These are phyloP conservation scores for Aphidoletes aphidimyza DNA, from an alignment of 2,888 invertebrate species.

Conservation along the genomic window DNA sequence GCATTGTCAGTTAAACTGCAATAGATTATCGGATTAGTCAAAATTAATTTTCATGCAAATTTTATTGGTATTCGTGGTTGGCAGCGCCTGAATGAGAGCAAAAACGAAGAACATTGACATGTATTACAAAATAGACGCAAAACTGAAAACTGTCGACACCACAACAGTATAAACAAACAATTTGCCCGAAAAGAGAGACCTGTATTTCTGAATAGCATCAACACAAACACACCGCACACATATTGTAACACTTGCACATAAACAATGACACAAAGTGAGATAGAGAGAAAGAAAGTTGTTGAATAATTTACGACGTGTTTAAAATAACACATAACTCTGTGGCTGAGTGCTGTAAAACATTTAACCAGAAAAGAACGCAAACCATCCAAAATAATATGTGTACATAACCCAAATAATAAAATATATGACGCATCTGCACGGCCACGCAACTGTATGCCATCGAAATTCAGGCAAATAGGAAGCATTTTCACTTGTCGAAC, in stretches of 20 bases:
- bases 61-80: neutral
- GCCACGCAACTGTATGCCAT: neutral
- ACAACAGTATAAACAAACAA: no score
- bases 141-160: neutral
- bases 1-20: neutral
- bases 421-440: constrained; percentile 35
- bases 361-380: constrained; percentile 15
- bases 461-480: neutral
- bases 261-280: no score
- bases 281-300: neutral
- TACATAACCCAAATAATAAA: constrained; percentile 51
- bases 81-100: neutral
- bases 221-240: neutral
- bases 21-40: constrained; percentile 7
- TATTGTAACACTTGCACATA: no score
- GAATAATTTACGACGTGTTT: constrained; percentile 33
- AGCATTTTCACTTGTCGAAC: constrained; percentile 15
- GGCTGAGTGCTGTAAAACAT: neutral
- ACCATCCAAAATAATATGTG: constrained; percentile 29
- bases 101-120: neutral
- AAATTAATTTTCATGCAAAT: constrained; percentile 16
- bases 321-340: constrained; percentile 5
- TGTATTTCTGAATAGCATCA: no score
- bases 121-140: no score
- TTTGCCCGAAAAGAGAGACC: no score